Evolutionary conservation across 2,888 invertebrate genomes (phyloP).

Genomic region (Metellina segmentata): DNA sequence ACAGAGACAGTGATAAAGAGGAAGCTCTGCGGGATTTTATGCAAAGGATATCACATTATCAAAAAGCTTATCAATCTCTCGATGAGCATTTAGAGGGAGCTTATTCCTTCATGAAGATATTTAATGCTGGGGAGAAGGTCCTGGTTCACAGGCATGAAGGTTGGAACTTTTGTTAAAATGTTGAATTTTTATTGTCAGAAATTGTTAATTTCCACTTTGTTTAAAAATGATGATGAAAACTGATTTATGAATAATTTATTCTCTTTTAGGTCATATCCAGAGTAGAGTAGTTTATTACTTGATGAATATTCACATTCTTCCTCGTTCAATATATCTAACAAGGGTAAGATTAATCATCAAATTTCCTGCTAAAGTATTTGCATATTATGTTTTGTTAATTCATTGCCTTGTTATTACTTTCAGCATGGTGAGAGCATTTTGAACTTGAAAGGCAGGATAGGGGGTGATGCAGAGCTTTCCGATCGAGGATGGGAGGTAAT

Average conservation of each 20-base stretch:
- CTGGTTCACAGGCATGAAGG: conserved; percentile 95
- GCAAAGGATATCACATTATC: conserved; percentile 96
- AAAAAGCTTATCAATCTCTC: conserved; percentile 93
- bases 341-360: conserved; percentile 80
- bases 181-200: too few species aligned
- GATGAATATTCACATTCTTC: conserved; percentile 99
- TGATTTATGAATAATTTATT: neutral
- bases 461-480: conserved; percentile 96
- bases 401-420: neutral
- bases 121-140: conserved; percentile 88
- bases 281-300: conserved; percentile 98
- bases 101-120: conserved; percentile 97
- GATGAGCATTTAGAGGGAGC: conserved; percentile 91
- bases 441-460: conserved; percentile 94
- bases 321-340: conserved; percentile 97
- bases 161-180: neutral
- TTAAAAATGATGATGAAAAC: too few species aligned
- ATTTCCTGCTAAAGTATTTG: neutral
- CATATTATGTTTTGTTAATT: neutral
- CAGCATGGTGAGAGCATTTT: conserved; percentile 97
- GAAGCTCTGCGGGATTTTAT: conserved; percentile 94
- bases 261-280: conserved; percentile 91
- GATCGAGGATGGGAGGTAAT: conserved; percentile 78
- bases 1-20: conserved; percentile 95
- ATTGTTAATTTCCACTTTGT: too few species aligned